Conservation (phyloP, 2,113 vertebrate species). For the Capreolus pygargus region DNA sequence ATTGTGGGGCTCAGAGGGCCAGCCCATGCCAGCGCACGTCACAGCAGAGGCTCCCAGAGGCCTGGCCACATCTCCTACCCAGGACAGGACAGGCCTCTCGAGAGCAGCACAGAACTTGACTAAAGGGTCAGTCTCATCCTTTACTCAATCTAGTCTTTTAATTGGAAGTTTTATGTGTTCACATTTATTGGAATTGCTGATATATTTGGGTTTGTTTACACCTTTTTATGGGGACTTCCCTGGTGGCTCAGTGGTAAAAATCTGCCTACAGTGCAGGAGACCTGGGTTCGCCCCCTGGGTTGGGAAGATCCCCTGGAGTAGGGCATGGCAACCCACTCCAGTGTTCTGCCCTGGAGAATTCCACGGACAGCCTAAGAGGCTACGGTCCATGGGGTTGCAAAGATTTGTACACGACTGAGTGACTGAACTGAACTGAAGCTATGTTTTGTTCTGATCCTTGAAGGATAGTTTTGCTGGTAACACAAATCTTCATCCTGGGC, state of each 20-base stretch:
- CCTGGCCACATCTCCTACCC: fast-evolving
- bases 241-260: background rate
- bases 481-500: background rate
- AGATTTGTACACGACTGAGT: background rate
- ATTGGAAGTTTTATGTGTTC: background rate
- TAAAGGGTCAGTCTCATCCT: background rate
- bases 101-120: background rate
- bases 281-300: background rate
- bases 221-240: background rate
- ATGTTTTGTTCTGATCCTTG: background rate
- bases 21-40: background rate
- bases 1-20: background rate
- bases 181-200: background rate
- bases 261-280: background rate
- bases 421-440: background rate
- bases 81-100: background rate
- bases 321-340: background rate
- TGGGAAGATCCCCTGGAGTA: background rate
- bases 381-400: fast-evolving
- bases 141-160: background rate
- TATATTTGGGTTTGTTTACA: background rate
- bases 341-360: background rate
- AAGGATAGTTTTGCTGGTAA: background rate
- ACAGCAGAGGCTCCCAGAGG: background rate
- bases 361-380: background rate